These are phyloP conservation scores for Dexiosoma caninum DNA, from an alignment of 2,888 invertebrate species.

Conservation along the genomic window DNA sequence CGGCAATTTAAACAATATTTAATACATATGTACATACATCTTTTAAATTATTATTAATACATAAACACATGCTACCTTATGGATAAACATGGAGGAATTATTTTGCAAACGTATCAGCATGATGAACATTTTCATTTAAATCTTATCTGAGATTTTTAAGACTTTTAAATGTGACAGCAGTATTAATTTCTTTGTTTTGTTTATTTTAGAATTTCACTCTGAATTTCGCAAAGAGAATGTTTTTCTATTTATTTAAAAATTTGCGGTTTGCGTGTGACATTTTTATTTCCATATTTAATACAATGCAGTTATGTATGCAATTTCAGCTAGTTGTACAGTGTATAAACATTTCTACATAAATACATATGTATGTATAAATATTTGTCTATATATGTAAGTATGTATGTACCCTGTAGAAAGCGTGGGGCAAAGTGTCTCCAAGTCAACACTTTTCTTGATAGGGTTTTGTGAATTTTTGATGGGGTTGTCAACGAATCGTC, in stretches of 20 bases:
- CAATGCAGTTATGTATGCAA: neutral
- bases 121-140: neutral
- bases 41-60: too few species aligned
- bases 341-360: neutral
- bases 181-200: neutral
- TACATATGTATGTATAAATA: neutral
- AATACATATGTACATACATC: too few species aligned
- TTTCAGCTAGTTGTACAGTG: neutral
- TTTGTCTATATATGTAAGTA: too few species aligned
- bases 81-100: neutral
- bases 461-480: too few species aligned
- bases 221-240: neutral
- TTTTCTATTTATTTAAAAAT: conserved; percentile 16
- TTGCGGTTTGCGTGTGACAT: conserved; percentile 29
- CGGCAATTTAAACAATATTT: too few species aligned
- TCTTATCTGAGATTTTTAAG: conserved; percentile 11
- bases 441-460: too few species aligned
- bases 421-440: too few species aligned
- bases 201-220: neutral
- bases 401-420: too few species aligned
- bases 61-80: too few species aligned
- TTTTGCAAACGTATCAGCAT: neutral
- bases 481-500: too few species aligned
- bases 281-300: conserved; percentile 14
- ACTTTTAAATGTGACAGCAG: neutral